Conservation (phyloP, 2,797 vertebrate species). For the Alcedo quadribrachys region DNA sequence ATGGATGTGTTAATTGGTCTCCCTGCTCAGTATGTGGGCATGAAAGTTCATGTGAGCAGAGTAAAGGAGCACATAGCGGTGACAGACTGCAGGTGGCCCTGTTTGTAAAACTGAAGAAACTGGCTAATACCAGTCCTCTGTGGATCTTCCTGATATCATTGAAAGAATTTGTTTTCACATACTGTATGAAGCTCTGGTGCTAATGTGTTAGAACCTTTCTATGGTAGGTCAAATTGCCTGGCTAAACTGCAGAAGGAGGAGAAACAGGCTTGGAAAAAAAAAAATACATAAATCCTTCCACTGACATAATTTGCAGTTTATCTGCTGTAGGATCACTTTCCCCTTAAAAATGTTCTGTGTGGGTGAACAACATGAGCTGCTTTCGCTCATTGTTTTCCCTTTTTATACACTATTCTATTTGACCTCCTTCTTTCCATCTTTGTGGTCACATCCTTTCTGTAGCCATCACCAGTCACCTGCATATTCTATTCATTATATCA, state of each 20-base stretch:
- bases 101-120: neutral
- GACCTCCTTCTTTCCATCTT: neutral
- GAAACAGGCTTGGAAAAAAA: neutral
- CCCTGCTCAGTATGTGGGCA: rapidly evolving
- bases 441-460: neutral
- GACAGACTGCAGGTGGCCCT: neutral
- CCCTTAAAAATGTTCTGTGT: neutral
- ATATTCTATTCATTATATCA: neutral
- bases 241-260: neutral
- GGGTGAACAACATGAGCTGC: neutral
- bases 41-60: neutral
- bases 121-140: neutral
- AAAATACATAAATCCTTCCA: neutral
- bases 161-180: neutral
- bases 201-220: neutral
- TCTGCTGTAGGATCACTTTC: neutral
- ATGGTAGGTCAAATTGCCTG: neutral
- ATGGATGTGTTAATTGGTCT: neutral
- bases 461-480: neutral
- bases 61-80: rapidly evolving
- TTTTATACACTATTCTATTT: neutral
- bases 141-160: neutral
- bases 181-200: neutral
- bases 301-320: neutral
- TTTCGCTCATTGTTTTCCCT: neutral